Percentiles rank a stretch among this genome's conserved stretches.
Evolutionary conservation across 2,888 invertebrate species (phyloP).

Genomic region (Marronus borbonicus): DNA sequence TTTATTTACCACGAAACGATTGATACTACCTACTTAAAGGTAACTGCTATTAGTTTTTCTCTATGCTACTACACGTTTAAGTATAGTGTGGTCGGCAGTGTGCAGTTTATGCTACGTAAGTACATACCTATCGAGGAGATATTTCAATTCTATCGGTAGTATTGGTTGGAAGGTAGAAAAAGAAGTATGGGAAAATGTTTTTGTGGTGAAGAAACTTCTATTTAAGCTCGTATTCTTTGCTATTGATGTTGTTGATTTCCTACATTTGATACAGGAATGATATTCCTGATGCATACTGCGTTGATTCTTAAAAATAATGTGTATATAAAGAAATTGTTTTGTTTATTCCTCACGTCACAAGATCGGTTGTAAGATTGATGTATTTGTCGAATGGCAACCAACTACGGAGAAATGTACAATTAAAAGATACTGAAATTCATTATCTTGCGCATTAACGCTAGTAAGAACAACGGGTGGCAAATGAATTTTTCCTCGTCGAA

Average conservation of each 20-base stretch:
- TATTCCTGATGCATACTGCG: too few relatives aligned
- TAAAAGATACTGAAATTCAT: too few relatives aligned
- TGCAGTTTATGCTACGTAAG: neutral
- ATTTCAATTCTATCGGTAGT: neutral
- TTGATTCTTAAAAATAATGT: too few relatives aligned
- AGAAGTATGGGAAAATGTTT: conserved; percentile 1
- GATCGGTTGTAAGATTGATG: too few relatives aligned
- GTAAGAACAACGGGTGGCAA: too few relatives aligned
- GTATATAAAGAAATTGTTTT: too few relatives aligned
- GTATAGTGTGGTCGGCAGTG: neutral
- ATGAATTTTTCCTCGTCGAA: too few relatives aligned
- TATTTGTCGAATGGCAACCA: too few relatives aligned
- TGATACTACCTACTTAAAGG: conserved; percentile 25
- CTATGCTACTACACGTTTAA: neutral
- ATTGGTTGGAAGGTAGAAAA: neutral
- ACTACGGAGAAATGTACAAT: too few relatives aligned
- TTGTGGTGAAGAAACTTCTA: neutral
- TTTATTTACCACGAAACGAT: conserved; percentile 25
- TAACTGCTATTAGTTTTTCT: conserved; percentile 25
- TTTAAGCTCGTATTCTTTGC: neutral
- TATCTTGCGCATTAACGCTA: too few relatives aligned
- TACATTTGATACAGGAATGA: neutral
- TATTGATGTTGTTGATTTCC: neutral
- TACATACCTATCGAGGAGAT: neutral
- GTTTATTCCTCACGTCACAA: too few relatives aligned